Conservation (phyloP, 2,113 vertebrate genomes). For the Platycercus adscitus region DNA sequence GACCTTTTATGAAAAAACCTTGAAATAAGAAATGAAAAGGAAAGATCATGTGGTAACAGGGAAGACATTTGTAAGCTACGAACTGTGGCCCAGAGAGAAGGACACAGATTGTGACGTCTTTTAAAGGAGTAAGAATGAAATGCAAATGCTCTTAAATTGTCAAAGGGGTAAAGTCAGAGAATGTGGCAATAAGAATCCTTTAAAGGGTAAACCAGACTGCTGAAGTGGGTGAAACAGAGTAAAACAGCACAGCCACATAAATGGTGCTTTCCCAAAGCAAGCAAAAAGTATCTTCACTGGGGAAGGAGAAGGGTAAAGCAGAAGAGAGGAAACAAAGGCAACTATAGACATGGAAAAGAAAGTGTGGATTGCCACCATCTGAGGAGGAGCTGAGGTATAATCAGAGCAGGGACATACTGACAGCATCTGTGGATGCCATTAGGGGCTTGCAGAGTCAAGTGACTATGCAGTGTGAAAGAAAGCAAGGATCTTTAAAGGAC, state of each 20-base stretch:
- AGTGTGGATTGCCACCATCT: not conserved
- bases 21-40: not conserved
- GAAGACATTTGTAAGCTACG: not conserved
- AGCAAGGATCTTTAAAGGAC: slow-evolving; percentile 24
- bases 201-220: not conserved
- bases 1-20: not conserved
- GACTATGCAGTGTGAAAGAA: not conserved
- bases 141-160: not conserved
- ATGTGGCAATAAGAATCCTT: not conserved
- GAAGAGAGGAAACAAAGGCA: not conserved
- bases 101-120: not conserved
- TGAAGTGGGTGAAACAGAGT: not conserved
- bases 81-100: not conserved
- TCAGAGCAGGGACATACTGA: not conserved
- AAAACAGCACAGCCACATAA: not conserved
- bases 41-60: not conserved
- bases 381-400: not conserved
- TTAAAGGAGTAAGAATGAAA: slow-evolving; percentile 2
- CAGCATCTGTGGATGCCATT: not conserved
- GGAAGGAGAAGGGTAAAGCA: not conserved
- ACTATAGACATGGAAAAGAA: not conserved
- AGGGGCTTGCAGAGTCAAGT: not conserved
- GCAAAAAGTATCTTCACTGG: not conserved
- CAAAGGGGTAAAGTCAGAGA: not conserved
- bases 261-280: not conserved